These are phyloP conservation scores for Eupithecia vulgata DNA, from an alignment of 2,888 invertebrate genomes.

Conservation along the genomic window DNA sequence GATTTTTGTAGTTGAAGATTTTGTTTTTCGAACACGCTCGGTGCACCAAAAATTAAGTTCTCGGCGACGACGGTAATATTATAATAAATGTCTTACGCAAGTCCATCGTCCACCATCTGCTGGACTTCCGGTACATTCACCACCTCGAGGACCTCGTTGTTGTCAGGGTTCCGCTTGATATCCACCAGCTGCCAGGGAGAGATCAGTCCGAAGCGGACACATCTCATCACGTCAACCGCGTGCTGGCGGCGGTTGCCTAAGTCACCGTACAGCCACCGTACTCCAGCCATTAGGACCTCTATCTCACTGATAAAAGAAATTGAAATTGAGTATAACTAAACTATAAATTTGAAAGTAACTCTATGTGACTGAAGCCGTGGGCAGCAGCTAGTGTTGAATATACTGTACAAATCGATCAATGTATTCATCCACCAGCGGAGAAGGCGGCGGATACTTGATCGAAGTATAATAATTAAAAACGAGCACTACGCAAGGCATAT, in stretches of 20 bases:
- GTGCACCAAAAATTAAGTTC: background rate
- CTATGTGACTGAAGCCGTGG: no score
- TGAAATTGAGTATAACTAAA: background rate
- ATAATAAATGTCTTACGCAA: slow-evolving; percentile 84
- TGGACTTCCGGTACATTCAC: slow-evolving; percentile 87
- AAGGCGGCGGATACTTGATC: no score
- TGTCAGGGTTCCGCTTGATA: slow-evolving; percentile 89
- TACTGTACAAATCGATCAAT: no score
- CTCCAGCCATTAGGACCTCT: slow-evolving; percentile 91
- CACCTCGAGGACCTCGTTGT: slow-evolving; percentile 88
- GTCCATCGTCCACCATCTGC: slow-evolving; percentile 91
- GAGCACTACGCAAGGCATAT: no score
- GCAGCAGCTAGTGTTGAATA: no score
- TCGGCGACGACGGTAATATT: background rate
- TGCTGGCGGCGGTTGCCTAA: slow-evolving; percentile 85
- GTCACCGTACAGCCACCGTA: slow-evolving; percentile 90
- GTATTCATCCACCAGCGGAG: no score
- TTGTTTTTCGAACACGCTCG: no score
- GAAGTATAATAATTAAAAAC: no score
- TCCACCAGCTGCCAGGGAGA: slow-evolving; percentile 92
- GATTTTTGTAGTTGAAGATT: no score
- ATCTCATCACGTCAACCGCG: slow-evolving; percentile 86
- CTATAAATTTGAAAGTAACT: no score
- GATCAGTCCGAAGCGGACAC: slow-evolving; percentile 91
- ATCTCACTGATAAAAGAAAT: slow-evolving; percentile 77